Conservation (phyloP, 2,113 vertebrate species). For the Theropithecus gelada region DNA sequence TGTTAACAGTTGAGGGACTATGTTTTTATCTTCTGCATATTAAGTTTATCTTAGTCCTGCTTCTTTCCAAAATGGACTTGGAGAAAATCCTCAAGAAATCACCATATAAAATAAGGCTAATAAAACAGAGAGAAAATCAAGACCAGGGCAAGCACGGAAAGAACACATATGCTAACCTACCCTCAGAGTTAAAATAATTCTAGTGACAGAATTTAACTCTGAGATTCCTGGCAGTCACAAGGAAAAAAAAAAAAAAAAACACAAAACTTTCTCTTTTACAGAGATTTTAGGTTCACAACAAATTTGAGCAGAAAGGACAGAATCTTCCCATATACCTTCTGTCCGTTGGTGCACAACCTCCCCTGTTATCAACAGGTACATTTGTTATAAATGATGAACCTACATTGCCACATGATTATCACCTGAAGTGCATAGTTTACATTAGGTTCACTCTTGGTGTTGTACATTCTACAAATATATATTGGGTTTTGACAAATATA, state of each 20-base stretch:
- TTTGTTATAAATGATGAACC: background rate
- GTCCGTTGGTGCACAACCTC: too few relatives aligned
- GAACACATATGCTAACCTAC: background rate
- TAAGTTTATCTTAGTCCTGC: background rate
- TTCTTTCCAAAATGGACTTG: slow-evolving; percentile 11
- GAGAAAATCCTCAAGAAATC: slow-evolving; percentile 33
- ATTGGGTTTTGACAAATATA: background rate
- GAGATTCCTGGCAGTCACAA: background rate
- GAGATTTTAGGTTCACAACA: background rate
- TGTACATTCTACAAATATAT: background rate
- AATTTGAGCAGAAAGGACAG: background rate
- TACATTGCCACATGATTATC: background rate
- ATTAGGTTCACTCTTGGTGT: background rate
- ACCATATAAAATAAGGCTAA: background rate
- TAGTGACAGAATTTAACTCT: background rate
- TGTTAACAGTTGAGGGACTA: background rate
- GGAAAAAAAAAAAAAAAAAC: background rate
- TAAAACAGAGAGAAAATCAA: background rate
- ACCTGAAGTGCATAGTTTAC: background rate
- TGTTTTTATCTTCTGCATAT: background rate
- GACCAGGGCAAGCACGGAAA: background rate
- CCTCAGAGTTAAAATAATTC: background rate
- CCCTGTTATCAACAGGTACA: background rate
- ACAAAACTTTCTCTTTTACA: background rate
- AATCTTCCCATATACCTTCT: background rate